phyloP scores from a whole-genome alignment of 2,888 invertebrate genomes.

The Epinotia nisella region DNA sequence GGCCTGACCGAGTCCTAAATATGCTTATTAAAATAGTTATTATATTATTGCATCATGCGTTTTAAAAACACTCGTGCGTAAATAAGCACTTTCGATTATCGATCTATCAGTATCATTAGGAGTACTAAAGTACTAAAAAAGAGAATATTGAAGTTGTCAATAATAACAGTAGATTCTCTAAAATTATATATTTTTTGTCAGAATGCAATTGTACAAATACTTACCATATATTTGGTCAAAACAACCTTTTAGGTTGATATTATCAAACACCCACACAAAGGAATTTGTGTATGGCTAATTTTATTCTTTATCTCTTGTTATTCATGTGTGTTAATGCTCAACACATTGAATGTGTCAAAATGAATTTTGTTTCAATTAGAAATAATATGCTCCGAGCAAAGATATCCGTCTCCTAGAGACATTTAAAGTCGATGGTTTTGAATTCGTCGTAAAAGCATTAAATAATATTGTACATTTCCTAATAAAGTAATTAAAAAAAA shows the following conservation, averaged over 20 bases:
- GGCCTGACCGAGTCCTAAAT: constrained; percentile 1
- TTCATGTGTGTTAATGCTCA: too few species aligned
- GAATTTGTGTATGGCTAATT: neutral
- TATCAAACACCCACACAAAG: neutral
- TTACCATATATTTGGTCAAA: constrained; percentile 21
- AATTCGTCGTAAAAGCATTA: neutral
- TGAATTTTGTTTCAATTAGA: neutral
- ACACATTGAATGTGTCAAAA: neutral
- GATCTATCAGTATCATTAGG: neutral
- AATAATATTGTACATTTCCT: neutral
- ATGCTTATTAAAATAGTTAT: constrained; percentile 26
- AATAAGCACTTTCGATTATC: neutral
- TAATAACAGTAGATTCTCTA: neutral
- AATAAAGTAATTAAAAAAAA: neutral
- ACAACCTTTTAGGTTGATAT: constrained; percentile 11
- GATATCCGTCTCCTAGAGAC: neutral
- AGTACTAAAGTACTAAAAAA: too few species aligned
- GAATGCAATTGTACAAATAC: constrained; percentile 13
- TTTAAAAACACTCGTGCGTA: constrained; percentile 35
- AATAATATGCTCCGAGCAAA: neutral
- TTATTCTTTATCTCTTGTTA: too few species aligned
- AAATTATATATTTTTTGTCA: neutral
- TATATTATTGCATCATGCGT: constrained; percentile 50
- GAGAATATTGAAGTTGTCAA: too few species aligned
- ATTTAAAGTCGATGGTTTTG: neutral